Base-by-base conservation (phyloP, 1,140 invertebrate species). In the Drosophila kikkawai region DNA sequence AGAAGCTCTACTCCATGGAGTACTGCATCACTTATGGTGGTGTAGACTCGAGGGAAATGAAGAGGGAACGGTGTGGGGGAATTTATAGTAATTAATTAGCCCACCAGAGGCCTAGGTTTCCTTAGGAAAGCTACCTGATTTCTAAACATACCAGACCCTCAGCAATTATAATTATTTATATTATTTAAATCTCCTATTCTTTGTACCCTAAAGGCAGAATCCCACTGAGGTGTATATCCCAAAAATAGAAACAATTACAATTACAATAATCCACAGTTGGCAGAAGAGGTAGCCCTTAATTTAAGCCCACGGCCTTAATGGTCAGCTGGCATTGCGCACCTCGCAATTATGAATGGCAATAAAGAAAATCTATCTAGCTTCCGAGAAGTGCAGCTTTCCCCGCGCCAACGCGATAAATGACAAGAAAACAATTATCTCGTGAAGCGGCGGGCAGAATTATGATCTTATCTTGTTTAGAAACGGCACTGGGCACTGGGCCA, bases 371-470 rank as follows among this genome's bases (percentile, higher is more conserved):
- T 73, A 71, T 73, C 36, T 42, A 47, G 32, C n/a, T 47, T 37
- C 47, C 69, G 39, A 73, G 70, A 60, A 73, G 53, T 63, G 56
- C 66, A 65, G 71, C 80, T 82, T 84, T 84, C 84, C 78, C 53
- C 82, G 53, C 74, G 60, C 34, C 48, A 69, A 58, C 26, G 73
- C 69, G 74, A 66, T 84, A 81, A 84, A 68, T 76, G 82, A 79
- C 80, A 75, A 66, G 71, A 76, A 65, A 63, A 56, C 79, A 79
- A 61, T 75, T 59, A 59, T 63, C 61, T 75, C 32, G 39, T 13
- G 34, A 29, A 57, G 44, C 37, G n/a, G 51, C 34, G 34, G 34
- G 13, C 53, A 66, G 74, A 79, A 75, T 64, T 70, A 86, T 45
- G 75, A 86, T 82, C 36, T 42, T 58, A 86, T 79, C 79, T 80